Evolutionary conservation across 2,888 invertebrate genomes (phyloP).

Genomic region (Chymomyza amoena): DNA sequence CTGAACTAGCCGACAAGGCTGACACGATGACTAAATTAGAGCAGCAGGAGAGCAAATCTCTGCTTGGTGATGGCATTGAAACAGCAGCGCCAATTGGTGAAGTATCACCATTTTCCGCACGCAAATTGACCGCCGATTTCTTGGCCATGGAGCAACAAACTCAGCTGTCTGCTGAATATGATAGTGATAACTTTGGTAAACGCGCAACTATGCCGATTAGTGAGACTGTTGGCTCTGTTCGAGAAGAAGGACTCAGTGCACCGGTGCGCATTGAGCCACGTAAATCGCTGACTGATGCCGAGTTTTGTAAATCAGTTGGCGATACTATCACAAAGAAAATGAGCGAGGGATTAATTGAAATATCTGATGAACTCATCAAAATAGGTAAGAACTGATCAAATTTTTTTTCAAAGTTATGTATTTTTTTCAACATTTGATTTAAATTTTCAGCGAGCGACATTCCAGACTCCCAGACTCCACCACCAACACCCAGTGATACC

Average conservation of each 20-base stretch:
- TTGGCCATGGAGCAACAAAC: constrained; percentile 56
- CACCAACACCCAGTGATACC: constrained; percentile 77
- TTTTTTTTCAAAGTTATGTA: background rate
- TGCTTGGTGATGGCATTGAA: constrained; percentile 65
- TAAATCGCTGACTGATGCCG: constrained; percentile 77
- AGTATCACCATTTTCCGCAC: constrained; percentile 45
- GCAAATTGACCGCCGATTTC: constrained; percentile 61
- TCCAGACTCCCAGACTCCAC: constrained; percentile 77
- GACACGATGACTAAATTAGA: background rate
- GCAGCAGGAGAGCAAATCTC: background rate
- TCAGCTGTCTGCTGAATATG: constrained; percentile 38
- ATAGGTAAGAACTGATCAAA: constrained; percentile 51
- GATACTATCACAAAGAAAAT: constrained; percentile 77
- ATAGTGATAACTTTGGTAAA: constrained; percentile 45
- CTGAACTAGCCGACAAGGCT: constrained; percentile 15
- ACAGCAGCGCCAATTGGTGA: constrained; percentile 64
- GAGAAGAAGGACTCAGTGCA: constrained; percentile 48
- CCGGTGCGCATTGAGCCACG: constrained; percentile 66
- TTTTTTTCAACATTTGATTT: background rate
- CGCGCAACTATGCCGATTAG: constrained; percentile 39
- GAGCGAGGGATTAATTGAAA: constrained; percentile 76
- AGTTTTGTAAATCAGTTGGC: constrained; percentile 77
- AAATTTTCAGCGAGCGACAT: constrained; percentile 66
- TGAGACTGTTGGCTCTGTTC: constrained; percentile 19
- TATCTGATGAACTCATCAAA: constrained; percentile 73